These are phyloP conservation scores for Florisuga fusca DNA, from an alignment of 2,797 vertebrate genomes.

Conservation along the genomic window DNA sequence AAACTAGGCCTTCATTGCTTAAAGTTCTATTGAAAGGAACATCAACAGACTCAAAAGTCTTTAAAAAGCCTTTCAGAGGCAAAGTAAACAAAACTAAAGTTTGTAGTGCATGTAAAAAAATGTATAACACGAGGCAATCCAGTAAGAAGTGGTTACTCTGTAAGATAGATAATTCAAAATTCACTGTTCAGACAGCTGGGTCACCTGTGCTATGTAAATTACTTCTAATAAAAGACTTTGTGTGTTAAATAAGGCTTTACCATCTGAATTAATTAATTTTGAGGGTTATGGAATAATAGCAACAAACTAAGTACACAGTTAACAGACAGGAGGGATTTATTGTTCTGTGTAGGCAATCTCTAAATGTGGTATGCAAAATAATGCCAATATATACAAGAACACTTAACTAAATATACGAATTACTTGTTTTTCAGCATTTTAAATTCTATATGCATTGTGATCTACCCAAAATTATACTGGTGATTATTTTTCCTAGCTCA, in stretches of 20 bases:
- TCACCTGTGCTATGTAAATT: background rate
- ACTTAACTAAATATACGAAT: background rate
- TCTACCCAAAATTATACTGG: background rate
- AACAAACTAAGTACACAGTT: background rate
- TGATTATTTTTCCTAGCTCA: slow-evolving; percentile 83
- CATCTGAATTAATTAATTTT: background rate
- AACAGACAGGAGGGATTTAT: background rate
- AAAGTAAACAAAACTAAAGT: background rate
- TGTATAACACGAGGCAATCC: background rate
- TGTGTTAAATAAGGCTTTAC: background rate
- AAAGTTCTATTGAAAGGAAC: background rate
- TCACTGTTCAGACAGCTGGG: background rate
- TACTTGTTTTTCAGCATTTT: background rate
- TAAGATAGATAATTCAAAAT: background rate
- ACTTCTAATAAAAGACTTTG: background rate
- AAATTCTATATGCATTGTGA: background rate
- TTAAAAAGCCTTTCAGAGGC: background rate
- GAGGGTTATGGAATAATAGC: background rate
- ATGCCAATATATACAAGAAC: background rate
- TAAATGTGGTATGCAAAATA: background rate
- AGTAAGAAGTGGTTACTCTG: background rate
- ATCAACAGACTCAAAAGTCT: background rate
- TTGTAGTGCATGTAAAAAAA: background rate
- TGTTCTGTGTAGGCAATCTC: background rate
- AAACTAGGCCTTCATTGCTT: background rate